Evolutionary conservation across 2,797 vertebrate genomes (phyloP).

Genomic region (Chaetodon trifasciatus): DNA sequence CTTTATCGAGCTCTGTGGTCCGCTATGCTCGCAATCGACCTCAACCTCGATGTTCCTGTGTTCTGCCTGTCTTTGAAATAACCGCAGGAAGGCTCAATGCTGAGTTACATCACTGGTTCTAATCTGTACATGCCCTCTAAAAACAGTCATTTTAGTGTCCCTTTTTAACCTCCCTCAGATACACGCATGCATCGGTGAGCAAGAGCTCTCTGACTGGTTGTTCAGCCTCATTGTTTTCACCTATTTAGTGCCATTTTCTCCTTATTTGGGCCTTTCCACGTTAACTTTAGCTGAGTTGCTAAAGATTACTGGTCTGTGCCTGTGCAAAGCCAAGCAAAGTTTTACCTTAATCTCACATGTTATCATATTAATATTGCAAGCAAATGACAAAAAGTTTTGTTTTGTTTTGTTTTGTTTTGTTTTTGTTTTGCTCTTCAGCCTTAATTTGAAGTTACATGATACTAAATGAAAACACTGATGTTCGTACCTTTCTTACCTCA

Average conservation of each 20-base stretch:
- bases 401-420: too few species aligned
- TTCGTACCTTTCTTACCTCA: not conserved
- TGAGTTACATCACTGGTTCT: conserved; percentile 57
- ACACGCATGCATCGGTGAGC: conserved; percentile 1
- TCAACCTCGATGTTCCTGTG: conserved; percentile 57
- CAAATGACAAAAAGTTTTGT: not conserved
- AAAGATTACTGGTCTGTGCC: not conserved
- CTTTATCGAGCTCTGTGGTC: conserved; percentile 40
- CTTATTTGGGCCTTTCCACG: conserved; percentile 6
- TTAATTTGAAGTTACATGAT: not conserved
- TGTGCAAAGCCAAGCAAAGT: not conserved
- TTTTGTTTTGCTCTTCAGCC: too few species aligned
- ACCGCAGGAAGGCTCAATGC: conserved; percentile 31
- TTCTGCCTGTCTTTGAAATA: conserved; percentile 68
- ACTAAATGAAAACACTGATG: not conserved
- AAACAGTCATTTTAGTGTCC: conserved; percentile 49
- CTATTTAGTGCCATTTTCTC: not conserved
- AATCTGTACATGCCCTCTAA: conserved; percentile 40
- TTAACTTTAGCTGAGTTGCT: not conserved
- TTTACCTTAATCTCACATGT: not conserved
- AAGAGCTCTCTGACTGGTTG: conserved; percentile 6
- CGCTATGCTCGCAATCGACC: conserved; percentile 50
- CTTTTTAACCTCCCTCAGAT: conserved; percentile 36
- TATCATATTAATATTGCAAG: not conserved
- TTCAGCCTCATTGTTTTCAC: conserved; percentile 21